Evolutionary conservation across 2,797 vertebrate genomes (phyloP), one percentile per base, ranked within the genome.

Genomic region (Spondyliosoma cantharus): DNA sequence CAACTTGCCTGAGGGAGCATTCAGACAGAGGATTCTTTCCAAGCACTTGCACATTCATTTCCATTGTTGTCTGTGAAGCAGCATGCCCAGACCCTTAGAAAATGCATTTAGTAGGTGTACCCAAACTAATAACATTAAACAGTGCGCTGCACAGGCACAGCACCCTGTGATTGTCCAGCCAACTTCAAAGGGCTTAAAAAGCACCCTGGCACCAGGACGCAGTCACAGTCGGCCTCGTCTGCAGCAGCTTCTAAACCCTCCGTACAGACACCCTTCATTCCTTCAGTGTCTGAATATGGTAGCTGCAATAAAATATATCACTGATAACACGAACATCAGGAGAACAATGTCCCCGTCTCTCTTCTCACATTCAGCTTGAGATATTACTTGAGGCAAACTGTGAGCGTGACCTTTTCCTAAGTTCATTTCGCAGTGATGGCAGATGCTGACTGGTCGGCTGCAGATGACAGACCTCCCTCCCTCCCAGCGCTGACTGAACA

Each of bases 51-150:
- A 76, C 71, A 83, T 85, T 80, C 56, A 52, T 81, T 84, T 69
- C 29, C 72, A 81, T 75, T 64, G 76, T 74, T 73, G 74, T 64
- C 27, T 74, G 57, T 70, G 64, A 81, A 83, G 71, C 78, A 60
- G 66, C 65, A 37, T 17, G 29, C 78, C 78, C 27, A 2, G 45
- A 75, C 20, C n/a, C 71, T 65, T 48, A 20, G 53, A 80, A 62
- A 80, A 80, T 67, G 73, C 77, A 74, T 78, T 86, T 63, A 81
- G 65, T 54, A 74, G 79, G 49, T 85, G 66, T 78, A 69, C 61
- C 77, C 52, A 82, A 76, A 80, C 78, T 80, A 79, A 84, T 76
- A 73, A 74, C 81, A 82, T 82, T 80, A 71, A 80, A 81, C 56
- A 61, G 56, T 2, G 59, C 2, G 25, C 24, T 42, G 65, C 54